A percentile compares a stretch with the other conserved stretches of the same genome.
phyloP scores from a whole-genome alignment of 2,113 vertebrate species.

The Otocyon megalotis region DNA sequence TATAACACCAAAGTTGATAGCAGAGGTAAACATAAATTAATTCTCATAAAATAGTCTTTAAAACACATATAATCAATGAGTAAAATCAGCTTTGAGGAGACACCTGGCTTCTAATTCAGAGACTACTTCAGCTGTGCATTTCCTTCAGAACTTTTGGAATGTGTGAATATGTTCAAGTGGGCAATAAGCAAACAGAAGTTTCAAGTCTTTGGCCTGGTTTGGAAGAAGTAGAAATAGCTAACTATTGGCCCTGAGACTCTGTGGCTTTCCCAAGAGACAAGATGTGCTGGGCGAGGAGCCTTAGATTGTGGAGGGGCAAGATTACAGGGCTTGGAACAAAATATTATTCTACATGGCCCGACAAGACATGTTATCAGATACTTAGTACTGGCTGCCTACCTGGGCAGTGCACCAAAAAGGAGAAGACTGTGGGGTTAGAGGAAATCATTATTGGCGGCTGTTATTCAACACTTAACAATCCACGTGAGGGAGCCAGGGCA shows the following conservation, averaged over 20 bases:
- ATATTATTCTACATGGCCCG: constrained; percentile 65
- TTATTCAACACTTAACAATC: constrained; percentile 23
- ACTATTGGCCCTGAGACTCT: constrained; percentile 37
- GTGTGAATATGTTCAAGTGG: not conserved
- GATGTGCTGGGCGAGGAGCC: constrained; percentile 65
- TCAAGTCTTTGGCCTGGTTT: constrained; percentile 60
- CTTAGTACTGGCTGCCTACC: constrained; percentile 64
- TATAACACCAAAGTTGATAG: not conserved
- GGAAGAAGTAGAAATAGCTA: constrained; percentile 67
- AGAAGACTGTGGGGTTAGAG: constrained; percentile 30
- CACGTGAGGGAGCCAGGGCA: not conserved
- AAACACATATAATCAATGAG: not conserved
- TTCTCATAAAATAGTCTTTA: not conserved
- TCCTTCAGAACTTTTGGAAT: constrained; percentile 62
- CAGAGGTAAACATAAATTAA: not conserved
- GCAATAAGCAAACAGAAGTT: constrained; percentile 58
- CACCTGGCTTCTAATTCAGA: constrained; percentile 33
- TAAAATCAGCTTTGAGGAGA: not conserved
- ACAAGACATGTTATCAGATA: constrained; percentile 74
- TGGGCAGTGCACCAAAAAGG: constrained; percentile 67
- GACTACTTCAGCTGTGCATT: not conserved
- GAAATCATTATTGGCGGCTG: constrained; percentile 44
- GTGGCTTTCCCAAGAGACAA: constrained; percentile 72
- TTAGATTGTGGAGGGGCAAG: constrained; percentile 59
- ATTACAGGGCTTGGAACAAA: constrained; percentile 74